Conservation (phyloP, 2,888 invertebrate genomes). For the Pristionchus exspectatus region DNA sequence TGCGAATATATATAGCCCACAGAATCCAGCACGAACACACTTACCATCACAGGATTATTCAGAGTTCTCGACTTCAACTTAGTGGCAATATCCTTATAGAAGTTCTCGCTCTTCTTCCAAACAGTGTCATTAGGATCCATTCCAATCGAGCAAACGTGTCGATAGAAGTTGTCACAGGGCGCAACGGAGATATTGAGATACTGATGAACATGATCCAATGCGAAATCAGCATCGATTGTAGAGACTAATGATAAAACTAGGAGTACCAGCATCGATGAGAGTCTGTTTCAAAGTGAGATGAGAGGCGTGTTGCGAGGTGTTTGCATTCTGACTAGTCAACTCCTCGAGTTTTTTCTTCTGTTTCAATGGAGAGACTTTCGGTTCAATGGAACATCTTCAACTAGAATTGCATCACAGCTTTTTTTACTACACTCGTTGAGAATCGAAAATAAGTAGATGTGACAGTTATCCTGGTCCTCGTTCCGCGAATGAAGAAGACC, state of each 20-base stretch:
- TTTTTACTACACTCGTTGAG: too few species aligned
- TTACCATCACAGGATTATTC: constrained; percentile 43
- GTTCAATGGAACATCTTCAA: constrained; percentile 19
- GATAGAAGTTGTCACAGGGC: constrained; percentile 32
- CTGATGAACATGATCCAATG: background rate
- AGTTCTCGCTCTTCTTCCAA: background rate
- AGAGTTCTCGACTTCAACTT: background rate
- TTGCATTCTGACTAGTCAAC: constrained; percentile 27
- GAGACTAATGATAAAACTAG: background rate
- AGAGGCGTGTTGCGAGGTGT: background rate
- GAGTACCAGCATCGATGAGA: background rate
- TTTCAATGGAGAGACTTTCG: constrained; percentile 3
- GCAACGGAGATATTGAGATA: background rate
- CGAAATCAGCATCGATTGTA: background rate
- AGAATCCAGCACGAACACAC: background rate
- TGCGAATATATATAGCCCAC: too few species aligned
- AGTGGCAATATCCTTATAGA: background rate
- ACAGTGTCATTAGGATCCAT: constrained; percentile 4
- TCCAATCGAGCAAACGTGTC: constrained; percentile 17
- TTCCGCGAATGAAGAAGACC: background rate
- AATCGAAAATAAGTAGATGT: too few species aligned
- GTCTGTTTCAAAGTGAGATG: constrained; percentile 1
- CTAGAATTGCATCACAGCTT: background rate
- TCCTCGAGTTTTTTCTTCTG: background rate
- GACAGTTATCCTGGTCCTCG: background rate